Evolutionary conservation across 2,797 vertebrate species (phyloP).

Genomic region (Poecilia velifera): DNA sequence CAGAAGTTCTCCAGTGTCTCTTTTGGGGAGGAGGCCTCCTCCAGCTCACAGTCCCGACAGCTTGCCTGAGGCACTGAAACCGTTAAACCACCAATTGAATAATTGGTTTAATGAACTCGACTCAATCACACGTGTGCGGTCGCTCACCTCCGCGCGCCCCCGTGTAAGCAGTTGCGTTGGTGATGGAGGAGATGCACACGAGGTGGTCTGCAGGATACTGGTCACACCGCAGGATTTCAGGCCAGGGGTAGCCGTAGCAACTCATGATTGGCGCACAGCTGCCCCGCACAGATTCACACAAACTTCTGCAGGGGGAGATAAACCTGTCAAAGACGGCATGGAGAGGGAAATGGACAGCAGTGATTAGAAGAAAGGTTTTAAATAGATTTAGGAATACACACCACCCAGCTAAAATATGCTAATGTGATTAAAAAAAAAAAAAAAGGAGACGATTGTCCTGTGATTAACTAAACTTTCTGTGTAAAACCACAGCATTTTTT

Average conservation of each 20-base stretch:
- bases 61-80: conserved; percentile 84
- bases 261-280: conserved; percentile 88
- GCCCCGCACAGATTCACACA: conserved; percentile 84
- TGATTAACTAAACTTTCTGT: conserved; percentile 33
- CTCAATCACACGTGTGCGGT: neutral
- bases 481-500: conserved; percentile 31
- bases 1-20: conserved; percentile 86
- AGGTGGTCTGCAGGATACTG: conserved; percentile 85
- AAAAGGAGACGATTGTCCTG: conserved; percentile 28
- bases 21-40: conserved; percentile 80
- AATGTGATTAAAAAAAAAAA: conserved; percentile 43
- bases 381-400: conserved; percentile 25
- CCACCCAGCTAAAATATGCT: conserved; percentile 21
- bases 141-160: conserved; percentile 76
- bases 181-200: conserved; percentile 85
- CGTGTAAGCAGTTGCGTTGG: conserved; percentile 70
- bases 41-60: conserved; percentile 87
- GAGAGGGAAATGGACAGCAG: conserved; percentile 42
- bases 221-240: conserved; percentile 85
- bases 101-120: conserved; percentile 11
- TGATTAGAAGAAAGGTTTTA: conserved; percentile 21
- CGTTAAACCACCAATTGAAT: conserved; percentile 36
- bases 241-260: conserved; percentile 88
- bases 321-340: conserved; percentile 75
- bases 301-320: conserved; percentile 85